Percentiles rank a stretch among this genome's conserved stretches.
Conservation (phyloP, 1,140 invertebrate genomes). For the Megathymus violae region DNA sequence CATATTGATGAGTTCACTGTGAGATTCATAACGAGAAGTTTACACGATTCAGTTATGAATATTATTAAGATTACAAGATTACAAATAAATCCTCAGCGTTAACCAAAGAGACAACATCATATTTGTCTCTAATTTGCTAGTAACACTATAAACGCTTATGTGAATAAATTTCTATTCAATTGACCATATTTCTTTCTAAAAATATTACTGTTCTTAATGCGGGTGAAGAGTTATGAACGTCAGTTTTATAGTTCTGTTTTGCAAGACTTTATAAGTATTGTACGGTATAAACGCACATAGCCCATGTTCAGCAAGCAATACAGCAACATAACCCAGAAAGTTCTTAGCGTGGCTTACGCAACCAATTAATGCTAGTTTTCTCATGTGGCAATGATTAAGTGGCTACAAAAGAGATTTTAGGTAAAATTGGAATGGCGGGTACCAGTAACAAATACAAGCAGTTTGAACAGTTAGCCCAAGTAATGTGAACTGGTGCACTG, state of each 20-base stretch:
- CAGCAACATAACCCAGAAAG: conserved; percentile 33
- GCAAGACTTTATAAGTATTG: conserved; percentile 14
- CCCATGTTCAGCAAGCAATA: conserved; percentile 17
- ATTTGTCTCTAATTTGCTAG: too few species aligned
- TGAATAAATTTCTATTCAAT: too few species aligned
- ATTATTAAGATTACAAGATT: too few species aligned
- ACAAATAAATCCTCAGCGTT: too few species aligned
- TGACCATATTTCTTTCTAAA: too few species aligned
- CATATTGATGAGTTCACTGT: conserved; percentile 33
- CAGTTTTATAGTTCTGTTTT: conserved; percentile 2
- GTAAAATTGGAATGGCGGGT: not conserved
- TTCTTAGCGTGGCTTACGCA: conserved; percentile 28
- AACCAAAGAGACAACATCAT: too few species aligned
- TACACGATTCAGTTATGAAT: not conserved
- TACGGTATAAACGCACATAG: conserved; percentile 19
- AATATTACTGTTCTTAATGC: too few species aligned
- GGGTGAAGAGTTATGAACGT: too few species aligned
- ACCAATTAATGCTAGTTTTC: conserved; percentile 25
- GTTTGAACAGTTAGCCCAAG: not conserved
- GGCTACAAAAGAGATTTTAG: conserved; percentile 17
- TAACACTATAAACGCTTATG: too few species aligned
- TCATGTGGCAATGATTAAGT: conserved; percentile 27
- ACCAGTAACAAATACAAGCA: not conserved
- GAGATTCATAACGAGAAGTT: conserved; percentile 12
- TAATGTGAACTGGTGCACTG: conserved; percentile 19